Evolutionary conservation across 1,140 invertebrate species (phyloP).

Genomic region (Aphis gossypii): DNA sequence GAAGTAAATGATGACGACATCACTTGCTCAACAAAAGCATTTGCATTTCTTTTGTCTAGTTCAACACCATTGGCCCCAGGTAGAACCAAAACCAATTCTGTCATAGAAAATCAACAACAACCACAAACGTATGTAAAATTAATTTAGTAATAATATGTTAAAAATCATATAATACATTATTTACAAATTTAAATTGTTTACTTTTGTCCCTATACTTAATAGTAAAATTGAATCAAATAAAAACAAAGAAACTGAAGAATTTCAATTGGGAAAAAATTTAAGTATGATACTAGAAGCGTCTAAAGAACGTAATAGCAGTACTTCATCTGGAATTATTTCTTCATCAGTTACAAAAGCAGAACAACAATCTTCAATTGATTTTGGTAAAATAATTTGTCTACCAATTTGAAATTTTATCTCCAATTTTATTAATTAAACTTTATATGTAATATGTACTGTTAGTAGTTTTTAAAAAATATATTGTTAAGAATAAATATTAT

Average conservation of each 20-base stretch:
- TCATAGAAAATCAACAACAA: background rate
- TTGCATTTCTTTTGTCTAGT: conserved; percentile 44
- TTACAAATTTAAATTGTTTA: background rate
- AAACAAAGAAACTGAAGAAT: background rate
- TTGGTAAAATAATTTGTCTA: background rate
- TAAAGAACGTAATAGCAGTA: conserved; percentile 60
- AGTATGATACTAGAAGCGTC: conserved; percentile 61
- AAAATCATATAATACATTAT: background rate
- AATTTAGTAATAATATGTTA: background rate
- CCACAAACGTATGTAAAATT: background rate
- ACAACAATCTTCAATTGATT: conserved; percentile 44
- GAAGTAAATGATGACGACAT: conserved; percentile 48
- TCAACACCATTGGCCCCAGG: conserved; percentile 40
- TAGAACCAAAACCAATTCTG: background rate
- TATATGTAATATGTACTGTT: too few relatives aligned
- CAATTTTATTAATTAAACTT: background rate
- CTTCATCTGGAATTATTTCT: conserved; percentile 38
- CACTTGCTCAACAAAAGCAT: conserved; percentile 56
- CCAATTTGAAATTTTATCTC: background rate
- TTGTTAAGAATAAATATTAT: too few relatives aligned
- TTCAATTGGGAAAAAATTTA: conserved; percentile 53
- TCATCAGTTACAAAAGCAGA: background rate
- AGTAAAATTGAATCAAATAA: background rate
- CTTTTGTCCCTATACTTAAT: too few relatives aligned
- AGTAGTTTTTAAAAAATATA: too few relatives aligned